These are phyloP conservation scores for Philonicus albiceps DNA, from an alignment of 2,888 invertebrate genomes.

Conservation along the genomic window DNA sequence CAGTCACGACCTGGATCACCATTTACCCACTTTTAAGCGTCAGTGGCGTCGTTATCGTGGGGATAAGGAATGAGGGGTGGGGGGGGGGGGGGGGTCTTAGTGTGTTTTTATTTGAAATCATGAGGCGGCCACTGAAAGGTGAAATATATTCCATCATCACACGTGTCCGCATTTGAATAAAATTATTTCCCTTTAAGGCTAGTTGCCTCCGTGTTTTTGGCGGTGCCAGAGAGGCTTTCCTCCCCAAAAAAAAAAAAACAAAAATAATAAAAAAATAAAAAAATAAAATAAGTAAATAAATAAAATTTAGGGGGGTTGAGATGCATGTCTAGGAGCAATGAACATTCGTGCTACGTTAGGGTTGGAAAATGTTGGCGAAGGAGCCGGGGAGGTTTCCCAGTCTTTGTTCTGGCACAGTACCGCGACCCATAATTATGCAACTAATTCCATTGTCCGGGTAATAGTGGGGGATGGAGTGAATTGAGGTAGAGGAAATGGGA, in stretches of 20 bases:
- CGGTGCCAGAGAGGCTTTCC: background rate
- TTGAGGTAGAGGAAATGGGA: background rate
- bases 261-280: too few species aligned
- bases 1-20: background rate
- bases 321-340: slow-evolving; percentile 33
- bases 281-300: too few species aligned
- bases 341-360: background rate
- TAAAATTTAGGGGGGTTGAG: background rate
- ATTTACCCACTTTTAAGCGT: background rate
- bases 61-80: too few species aligned
- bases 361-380: background rate
- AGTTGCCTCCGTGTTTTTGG: background rate
- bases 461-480: background rate
- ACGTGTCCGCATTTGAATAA: slow-evolving; percentile 32
- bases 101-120: background rate
- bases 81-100: background rate
- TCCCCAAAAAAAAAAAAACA: background rate
- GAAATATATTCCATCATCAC: slow-evolving; percentile 2
- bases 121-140: background rate
- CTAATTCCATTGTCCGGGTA: slow-evolving; percentile 33
- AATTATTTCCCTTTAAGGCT: slow-evolving; percentile 10
- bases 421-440: slow-evolving; percentile 22
- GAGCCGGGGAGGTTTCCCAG: background rate
- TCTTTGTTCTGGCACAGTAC: background rate
- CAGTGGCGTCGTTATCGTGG: background rate